Conservation (phyloP, 2,113 vertebrate genomes). For the Macroglossus sobrinus region DNA sequence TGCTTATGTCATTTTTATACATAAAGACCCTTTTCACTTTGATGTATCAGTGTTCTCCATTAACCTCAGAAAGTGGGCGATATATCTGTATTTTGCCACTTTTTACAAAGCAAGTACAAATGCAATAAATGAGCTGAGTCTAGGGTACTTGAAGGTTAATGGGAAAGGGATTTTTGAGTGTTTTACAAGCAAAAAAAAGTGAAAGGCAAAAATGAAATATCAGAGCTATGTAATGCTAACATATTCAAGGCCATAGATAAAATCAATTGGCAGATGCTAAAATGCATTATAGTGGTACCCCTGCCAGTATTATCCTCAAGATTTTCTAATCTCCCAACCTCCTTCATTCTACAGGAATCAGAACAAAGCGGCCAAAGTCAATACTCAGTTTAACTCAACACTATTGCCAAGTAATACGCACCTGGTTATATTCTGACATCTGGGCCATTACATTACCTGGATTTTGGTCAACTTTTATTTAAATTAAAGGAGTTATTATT, state of each 20-base stretch:
- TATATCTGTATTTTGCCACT: background rate
- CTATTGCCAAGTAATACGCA: background rate
- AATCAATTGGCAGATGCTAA: background rate
- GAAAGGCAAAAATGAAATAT: slow-evolving; percentile 2
- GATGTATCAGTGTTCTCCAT: background rate
- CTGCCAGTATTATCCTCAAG: background rate
- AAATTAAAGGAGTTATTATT: background rate
- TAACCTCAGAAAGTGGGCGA: background rate
- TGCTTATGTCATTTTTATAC: background rate
- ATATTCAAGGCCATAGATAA: background rate
- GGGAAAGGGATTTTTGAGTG: background rate
- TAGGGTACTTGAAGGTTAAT: background rate
- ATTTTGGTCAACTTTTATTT: background rate
- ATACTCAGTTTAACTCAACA: background rate
- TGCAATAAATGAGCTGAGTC: background rate
- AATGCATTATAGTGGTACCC: background rate
- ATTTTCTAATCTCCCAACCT: background rate
- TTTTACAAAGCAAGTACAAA: background rate
- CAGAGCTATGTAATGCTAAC: background rate
- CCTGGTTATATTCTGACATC: background rate
- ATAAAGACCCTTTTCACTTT: background rate
- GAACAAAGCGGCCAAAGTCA: background rate
- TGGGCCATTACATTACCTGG: background rate
- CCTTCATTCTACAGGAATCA: background rate
- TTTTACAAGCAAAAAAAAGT: background rate